Percentiles rank a stretch among this genome's conserved stretches.
Conservation (phyloP, 2,888 invertebrate genomes). For the Tricholauxania praeusta region DNA sequence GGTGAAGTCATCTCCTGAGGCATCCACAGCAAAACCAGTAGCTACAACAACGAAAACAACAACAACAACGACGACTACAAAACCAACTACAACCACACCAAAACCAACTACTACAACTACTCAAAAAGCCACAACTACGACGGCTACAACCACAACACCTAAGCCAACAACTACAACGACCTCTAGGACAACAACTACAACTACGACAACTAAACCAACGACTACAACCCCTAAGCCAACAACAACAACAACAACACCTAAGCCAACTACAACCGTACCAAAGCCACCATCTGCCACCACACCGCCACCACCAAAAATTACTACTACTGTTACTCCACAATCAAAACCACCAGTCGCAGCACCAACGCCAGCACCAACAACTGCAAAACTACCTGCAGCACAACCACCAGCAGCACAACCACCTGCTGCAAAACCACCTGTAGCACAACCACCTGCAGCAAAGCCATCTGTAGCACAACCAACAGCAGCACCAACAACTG, state of each 20-base stretch:
- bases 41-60: slow-evolving; percentile 50
- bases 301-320: slow-evolving; percentile 35
- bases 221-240: slow-evolving; percentile 46
- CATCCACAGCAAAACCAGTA: slow-evolving; percentile 55
- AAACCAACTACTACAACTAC: slow-evolving; percentile 47
- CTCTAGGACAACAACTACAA: slow-evolving; percentile 29
- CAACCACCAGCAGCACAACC: slow-evolving; percentile 41
- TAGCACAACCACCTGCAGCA: slow-evolving; percentile 35
- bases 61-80: slow-evolving; percentile 38
- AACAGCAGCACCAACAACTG: slow-evolving; percentile 49
- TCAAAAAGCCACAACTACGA: slow-evolving; percentile 48
- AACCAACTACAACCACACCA: slow-evolving; percentile 44
- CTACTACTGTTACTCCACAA: slow-evolving; percentile 43
- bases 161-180: slow-evolving; percentile 28
- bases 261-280: slow-evolving; percentile 49
- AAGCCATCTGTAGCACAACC: slow-evolving; percentile 51
- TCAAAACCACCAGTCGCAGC: slow-evolving; percentile 46
- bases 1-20: slow-evolving; percentile 49
- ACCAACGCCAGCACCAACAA: slow-evolving; percentile 47
- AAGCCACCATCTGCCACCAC: slow-evolving; percentile 46
- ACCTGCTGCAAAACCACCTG: slow-evolving; percentile 46
- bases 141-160: slow-evolving; percentile 46
- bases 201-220: slow-evolving; percentile 50
- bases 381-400: slow-evolving; percentile 41
- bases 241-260: slow-evolving; percentile 51